phyloP scores from a whole-genome alignment of 2,797 vertebrate genomes.

The Propithecus deckenii region DNA sequence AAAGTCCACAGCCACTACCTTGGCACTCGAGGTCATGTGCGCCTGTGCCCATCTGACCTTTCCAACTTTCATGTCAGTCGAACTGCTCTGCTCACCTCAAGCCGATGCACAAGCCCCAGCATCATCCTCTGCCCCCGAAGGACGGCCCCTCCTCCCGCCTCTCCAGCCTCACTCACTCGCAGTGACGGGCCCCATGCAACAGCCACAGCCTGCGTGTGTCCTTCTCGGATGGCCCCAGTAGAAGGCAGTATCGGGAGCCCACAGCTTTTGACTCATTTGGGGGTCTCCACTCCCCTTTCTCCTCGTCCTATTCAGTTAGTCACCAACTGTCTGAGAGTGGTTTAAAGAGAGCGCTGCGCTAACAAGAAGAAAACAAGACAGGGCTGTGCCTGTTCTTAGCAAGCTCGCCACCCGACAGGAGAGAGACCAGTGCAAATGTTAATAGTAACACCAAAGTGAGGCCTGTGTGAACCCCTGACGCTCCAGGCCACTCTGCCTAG shows the following conservation, averaged over 20 bases:
- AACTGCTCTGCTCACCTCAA: background rate
- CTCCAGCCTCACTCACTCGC: background rate
- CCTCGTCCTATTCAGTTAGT: background rate
- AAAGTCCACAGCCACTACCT: background rate
- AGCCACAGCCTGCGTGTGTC: accelerated
- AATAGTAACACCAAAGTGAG: accelerated
- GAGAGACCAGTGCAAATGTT: background rate
- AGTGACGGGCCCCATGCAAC: background rate
- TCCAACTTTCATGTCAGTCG: background rate
- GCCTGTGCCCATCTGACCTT: background rate
- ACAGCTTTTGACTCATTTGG: background rate
- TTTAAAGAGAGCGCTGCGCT: background rate
- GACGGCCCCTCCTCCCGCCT: background rate
- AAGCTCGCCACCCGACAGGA: background rate
- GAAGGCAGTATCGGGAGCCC: background rate
- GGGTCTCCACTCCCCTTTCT: background rate
- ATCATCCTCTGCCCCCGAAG: accelerated
- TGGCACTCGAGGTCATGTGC: background rate
- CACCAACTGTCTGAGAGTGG: accelerated
- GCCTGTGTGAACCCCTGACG: too few relatives aligned
- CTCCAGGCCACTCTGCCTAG: background rate
- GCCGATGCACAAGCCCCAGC: accelerated
- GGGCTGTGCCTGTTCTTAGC: background rate
- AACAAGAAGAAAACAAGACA: background rate
- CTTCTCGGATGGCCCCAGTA: too few relatives aligned